Evolutionary conservation across 2,113 vertebrate genomes (phyloP).

Genomic region (Ictidomys tridecemlineatus): DNA sequence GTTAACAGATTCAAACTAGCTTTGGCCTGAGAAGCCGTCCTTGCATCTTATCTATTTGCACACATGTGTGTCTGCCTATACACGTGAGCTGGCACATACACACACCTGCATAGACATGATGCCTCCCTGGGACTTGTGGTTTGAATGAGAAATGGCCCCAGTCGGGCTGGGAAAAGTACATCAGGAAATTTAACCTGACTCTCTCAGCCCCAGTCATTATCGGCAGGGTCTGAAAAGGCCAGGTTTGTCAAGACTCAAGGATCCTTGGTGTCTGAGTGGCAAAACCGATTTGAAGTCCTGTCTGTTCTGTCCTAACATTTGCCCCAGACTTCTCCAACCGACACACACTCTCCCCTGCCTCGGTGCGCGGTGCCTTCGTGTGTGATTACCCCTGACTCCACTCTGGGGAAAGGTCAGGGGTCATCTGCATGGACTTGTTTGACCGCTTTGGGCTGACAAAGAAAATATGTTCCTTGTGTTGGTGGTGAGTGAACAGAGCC

Average conservation of each 20-base stretch:
- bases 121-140: constrained; percentile 34
- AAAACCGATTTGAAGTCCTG: constrained; percentile 89
- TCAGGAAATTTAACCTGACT: constrained; percentile 90
- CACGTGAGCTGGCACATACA: neutral
- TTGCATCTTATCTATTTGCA: neutral
- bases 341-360: constrained; percentile 36
- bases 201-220: constrained; percentile 83
- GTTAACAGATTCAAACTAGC: constrained; percentile 47
- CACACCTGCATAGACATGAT: neutral
- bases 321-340: constrained; percentile 70
- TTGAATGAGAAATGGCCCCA: constrained; percentile 76
- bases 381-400: constrained; percentile 72
- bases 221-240: constrained; percentile 83
- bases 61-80: neutral
- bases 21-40: constrained; percentile 41
- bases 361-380: neutral
- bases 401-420: constrained; percentile 70
- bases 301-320: constrained; percentile 87
- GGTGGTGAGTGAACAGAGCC: neutral
- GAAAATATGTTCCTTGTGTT: constrained; percentile 78
- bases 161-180: constrained; percentile 83
- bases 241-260: constrained; percentile 84
- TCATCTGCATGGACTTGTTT: constrained; percentile 70
- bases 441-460: constrained; percentile 61
- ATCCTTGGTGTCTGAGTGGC: constrained; percentile 86